A percentile compares a stretch with the other conserved stretches of the same genome.
These are phyloP conservation scores for Eremobia ochroleuca DNA, from an alignment of 2,888 invertebrate species.

Conservation along the genomic window DNA sequence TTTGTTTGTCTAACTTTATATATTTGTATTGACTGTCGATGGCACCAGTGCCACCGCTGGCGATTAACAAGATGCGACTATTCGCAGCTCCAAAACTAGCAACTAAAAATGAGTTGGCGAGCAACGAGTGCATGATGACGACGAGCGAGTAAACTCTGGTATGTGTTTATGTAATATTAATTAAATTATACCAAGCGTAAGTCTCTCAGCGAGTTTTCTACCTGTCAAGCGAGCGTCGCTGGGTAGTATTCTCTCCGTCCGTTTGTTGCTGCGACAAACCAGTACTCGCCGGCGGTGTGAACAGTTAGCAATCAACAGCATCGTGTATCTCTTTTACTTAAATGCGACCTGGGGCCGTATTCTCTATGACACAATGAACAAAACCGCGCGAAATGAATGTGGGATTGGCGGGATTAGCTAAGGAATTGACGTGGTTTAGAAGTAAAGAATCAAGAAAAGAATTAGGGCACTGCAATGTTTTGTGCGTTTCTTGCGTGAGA, in stretches of 20 bases:
- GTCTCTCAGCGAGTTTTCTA: neutral
- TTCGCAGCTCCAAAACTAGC: neutral
- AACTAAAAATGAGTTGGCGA: neutral
- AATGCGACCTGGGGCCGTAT: no score
- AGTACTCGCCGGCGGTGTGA: neutral
- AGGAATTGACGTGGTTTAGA: no score
- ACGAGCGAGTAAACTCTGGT: no score
- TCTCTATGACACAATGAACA: no score
- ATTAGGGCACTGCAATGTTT: neutral
- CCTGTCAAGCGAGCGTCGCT: neutral
- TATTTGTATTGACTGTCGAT: slow-evolving; percentile 26
- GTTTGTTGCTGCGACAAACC: neutral
- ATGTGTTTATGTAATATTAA: no score
- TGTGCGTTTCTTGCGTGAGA: neutral
- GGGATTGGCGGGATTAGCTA: no score
- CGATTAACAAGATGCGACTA: neutral
- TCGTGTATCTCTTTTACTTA: no score
- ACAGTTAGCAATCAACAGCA: no score
- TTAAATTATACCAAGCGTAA: neutral
- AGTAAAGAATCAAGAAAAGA: no score
- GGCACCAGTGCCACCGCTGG: neutral
- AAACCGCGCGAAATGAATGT: no score
- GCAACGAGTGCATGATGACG: neutral
- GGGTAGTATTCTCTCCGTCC: neutral
- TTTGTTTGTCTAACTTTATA: slow-evolving; percentile 41